Conservation (phyloP, 2,888 invertebrate genomes). For the Drosophila yooni region DNA sequence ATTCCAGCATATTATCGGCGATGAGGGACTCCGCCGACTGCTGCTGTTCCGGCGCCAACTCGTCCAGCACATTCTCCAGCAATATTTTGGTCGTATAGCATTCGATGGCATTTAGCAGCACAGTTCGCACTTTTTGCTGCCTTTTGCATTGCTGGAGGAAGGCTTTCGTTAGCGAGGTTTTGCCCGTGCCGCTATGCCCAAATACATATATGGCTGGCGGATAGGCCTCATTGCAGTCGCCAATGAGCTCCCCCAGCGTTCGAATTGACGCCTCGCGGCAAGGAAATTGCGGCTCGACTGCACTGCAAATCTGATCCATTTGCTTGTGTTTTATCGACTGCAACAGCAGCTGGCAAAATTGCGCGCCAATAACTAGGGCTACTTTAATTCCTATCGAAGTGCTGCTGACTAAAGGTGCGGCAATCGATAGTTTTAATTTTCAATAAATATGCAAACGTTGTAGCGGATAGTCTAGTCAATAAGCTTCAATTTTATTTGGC, state of each 20-base stretch:
- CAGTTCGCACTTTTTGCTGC: slow-evolving; percentile 86
- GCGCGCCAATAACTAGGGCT: slow-evolving; percentile 35
- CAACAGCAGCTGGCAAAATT: slow-evolving; percentile 13
- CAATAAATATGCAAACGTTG: background rate
- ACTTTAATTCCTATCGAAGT: background rate
- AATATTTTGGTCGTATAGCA: slow-evolving; percentile 91
- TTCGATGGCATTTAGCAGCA: slow-evolving; percentile 91
- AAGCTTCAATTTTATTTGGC: background rate
- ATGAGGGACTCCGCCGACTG: slow-evolving; percentile 79
- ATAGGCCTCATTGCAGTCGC: slow-evolving; percentile 87
- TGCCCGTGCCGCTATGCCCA: slow-evolving; percentile 94
- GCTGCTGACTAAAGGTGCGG: no score
- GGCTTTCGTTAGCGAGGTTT: slow-evolving; percentile 89
- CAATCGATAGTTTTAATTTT: background rate
- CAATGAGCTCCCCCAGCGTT: slow-evolving; percentile 73
- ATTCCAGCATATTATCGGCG: slow-evolving; percentile 90
- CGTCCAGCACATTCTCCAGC: slow-evolving; percentile 90
- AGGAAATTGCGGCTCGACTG: slow-evolving; percentile 72
- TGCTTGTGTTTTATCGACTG: slow-evolving; percentile 23
- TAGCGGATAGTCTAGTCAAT: background rate
- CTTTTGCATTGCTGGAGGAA: slow-evolving; percentile 86
- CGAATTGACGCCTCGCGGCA: slow-evolving; percentile 79
- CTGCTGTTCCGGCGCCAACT: slow-evolving; percentile 60
- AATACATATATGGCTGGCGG: slow-evolving; percentile 90
- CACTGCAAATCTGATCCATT: slow-evolving; percentile 58